Conservation (phyloP, 2,888 invertebrate species). For the Thymelicus lineola region DNA sequence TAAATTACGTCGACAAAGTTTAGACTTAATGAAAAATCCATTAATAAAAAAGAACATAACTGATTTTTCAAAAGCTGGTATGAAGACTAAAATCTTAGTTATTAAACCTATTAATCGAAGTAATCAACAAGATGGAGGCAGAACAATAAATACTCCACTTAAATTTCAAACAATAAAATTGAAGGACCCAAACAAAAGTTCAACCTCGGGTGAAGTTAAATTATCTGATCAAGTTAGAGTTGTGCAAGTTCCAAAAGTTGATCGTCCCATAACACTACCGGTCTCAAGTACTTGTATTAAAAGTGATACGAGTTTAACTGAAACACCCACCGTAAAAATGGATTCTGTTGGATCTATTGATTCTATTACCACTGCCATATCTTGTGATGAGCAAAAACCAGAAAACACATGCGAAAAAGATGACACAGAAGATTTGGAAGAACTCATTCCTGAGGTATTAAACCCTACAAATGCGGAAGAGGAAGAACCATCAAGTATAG, state of each 20-base stretch:
- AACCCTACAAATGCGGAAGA: conserved; percentile 2
- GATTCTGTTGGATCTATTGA: conserved; percentile 38
- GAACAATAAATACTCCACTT: conserved; percentile 58
- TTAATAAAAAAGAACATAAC: conserved; percentile 73
- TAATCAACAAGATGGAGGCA: conserved; percentile 57
- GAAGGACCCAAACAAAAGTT: conserved; percentile 71
- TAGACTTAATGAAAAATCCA: conserved; percentile 77
- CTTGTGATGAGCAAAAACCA: conserved; percentile 26
- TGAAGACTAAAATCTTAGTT: conserved; percentile 79
- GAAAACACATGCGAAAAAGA: conserved; percentile 12
- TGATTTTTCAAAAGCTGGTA: conserved; percentile 74
- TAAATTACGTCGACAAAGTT: conserved; percentile 69
- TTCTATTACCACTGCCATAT: conserved; percentile 35
- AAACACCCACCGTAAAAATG: conserved; percentile 31
- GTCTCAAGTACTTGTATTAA: conserved; percentile 45
- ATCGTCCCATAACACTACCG: conserved; percentile 55
- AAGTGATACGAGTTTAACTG: conserved; percentile 34
- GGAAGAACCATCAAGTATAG: conserved; percentile 16
- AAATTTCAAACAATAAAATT: conserved; percentile 89
- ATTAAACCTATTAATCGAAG: conserved; percentile 77
- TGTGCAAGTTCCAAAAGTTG: conserved; percentile 75
- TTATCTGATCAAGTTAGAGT: conserved; percentile 70
- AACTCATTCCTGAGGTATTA: not conserved
- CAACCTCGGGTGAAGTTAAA: conserved; percentile 58
- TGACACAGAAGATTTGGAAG: not conserved